These are phyloP conservation scores for Zelostemma sp. DNA, from an alignment of 1,140 invertebrate genomes.

Conservation along the genomic window DNA sequence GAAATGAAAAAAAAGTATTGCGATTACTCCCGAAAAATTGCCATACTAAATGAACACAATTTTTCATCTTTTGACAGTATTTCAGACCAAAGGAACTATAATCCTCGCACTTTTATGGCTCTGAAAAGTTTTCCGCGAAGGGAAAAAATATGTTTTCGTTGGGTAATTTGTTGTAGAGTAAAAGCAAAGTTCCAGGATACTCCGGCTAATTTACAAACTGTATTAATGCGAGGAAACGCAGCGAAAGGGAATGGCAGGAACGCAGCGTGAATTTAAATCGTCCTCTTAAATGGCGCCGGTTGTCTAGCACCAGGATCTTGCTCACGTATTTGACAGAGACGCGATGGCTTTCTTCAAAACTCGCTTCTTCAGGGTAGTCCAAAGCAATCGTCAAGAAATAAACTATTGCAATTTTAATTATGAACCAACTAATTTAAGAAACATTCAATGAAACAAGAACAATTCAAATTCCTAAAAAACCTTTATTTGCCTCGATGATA, in stretches of 20 bases:
- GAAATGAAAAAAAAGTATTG: background rate
- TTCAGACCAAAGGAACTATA: no score
- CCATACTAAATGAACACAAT: no score
- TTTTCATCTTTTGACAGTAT: no score
- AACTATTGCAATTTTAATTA: no score
- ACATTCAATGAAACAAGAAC: no score
- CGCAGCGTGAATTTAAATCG: constrained; percentile 59
- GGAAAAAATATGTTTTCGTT: background rate
- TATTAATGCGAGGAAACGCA: constrained; percentile 41
- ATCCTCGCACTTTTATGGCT: no score
- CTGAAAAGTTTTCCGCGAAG: no score
- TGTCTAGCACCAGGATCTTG: constrained; percentile 57
- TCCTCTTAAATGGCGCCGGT: constrained; percentile 56
- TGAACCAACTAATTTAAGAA: no score
- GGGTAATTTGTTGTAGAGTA: background rate
- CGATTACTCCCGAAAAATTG: no score
- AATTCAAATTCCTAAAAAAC: no score
- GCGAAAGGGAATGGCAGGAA: constrained; percentile 26
- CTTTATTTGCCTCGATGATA: no score
- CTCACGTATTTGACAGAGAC: constrained; percentile 52
- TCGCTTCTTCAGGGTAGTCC: constrained; percentile 20
- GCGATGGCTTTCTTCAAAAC: constrained; percentile 19
- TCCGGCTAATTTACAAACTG: constrained; percentile 41
- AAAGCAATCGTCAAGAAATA: constrained; percentile 10
- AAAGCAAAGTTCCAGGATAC: constrained; percentile 9